phyloP scores from a whole-genome alignment of 2,888 invertebrate genomes.

The Podotricha telesiphe region DNA sequence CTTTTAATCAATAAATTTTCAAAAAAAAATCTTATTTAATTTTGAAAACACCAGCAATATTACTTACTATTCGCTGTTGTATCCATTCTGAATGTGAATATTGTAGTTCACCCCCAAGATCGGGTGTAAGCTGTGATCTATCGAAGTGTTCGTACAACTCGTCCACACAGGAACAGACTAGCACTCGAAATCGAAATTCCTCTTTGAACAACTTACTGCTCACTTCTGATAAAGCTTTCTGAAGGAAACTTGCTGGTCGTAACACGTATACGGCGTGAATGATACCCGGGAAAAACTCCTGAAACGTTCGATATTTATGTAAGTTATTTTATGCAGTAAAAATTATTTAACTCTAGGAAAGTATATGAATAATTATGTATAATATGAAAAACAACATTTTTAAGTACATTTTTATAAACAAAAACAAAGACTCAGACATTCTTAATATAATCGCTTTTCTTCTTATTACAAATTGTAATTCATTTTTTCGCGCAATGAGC shows the following conservation, averaged over 20 bases:
- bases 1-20: too few species aligned
- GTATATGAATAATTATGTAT: too few species aligned
- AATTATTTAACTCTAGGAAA: too few species aligned
- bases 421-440: neutral
- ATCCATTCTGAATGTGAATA: conserved; percentile 99
- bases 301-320: conserved; percentile 54
- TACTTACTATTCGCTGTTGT: conserved; percentile 95
- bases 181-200: conserved; percentile 95
- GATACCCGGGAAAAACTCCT: conserved; percentile 97
- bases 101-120: conserved; percentile 93
- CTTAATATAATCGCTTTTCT: conserved; percentile 3
- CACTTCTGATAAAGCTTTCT: conserved; percentile 97
- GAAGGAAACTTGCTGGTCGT: conserved; percentile 96
- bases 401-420: neutral
- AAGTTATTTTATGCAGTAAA: neutral
- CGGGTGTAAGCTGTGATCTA: conserved; percentile 92
- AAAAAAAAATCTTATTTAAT: neutral
- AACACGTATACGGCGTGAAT: conserved; percentile 97
- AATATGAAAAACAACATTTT: neutral
- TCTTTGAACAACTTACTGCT: conserved; percentile 95
- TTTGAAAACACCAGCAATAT: neutral
- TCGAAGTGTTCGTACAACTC: conserved; percentile 95
- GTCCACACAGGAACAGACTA: conserved; percentile 92
- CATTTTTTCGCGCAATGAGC: neutral
- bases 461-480: conserved; percentile 11